Conservation (phyloP, 2,797 vertebrate species). For the Tokudaia muenninki region DNA sequence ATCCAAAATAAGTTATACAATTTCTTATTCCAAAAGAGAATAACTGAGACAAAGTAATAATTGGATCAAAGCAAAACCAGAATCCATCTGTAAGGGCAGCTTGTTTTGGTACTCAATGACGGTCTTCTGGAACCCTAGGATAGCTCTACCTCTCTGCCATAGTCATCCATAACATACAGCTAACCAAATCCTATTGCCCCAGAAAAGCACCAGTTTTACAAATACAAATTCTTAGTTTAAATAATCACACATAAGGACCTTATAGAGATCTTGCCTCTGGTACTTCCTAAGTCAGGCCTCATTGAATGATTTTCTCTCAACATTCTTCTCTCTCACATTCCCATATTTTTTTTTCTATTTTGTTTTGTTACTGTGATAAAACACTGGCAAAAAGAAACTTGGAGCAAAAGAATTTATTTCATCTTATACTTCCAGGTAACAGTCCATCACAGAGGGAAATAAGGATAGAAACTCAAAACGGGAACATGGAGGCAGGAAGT, state of each 20-base stretch:
- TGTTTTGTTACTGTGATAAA: background rate
- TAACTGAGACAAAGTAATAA: background rate
- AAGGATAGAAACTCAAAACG: background rate
- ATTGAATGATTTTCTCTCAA: too few species aligned
- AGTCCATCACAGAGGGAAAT: background rate
- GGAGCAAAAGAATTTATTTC: background rate
- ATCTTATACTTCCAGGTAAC: background rate
- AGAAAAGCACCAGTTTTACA: background rate
- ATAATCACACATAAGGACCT: too few species aligned
- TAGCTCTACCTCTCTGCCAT: background rate
- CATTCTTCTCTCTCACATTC: background rate
- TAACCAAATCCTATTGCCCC: too few species aligned
- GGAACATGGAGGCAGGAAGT: background rate
- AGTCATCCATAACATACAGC: background rate
- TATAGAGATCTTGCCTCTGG: too few species aligned
- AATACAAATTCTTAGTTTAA: background rate
- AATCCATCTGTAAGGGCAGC: background rate
- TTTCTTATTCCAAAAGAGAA: background rate
- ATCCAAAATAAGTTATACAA: background rate
- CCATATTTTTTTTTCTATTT: background rate
- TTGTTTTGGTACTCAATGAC: background rate
- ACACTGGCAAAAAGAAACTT: background rate
- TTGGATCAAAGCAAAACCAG: background rate
- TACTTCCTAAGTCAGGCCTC: too few species aligned
- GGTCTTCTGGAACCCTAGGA: background rate